Evolutionary conservation across 2,888 invertebrate species (phyloP), one percentile per base, ranked within the genome.

Genomic region (Megamerina dolium): DNA sequence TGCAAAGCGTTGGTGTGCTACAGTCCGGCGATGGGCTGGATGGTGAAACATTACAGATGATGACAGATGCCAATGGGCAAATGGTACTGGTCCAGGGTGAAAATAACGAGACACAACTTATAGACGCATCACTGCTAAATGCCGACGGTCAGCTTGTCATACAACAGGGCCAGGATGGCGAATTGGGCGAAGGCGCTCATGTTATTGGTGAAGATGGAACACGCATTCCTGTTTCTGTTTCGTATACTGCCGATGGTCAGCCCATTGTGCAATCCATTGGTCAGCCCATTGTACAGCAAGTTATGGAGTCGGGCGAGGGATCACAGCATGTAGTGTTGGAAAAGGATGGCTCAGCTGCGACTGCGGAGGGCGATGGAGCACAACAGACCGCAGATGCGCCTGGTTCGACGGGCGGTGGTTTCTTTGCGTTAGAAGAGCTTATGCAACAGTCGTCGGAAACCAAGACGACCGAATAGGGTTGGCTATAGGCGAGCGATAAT

Each of bases 21-120:
- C 72, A 72, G 36, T 61, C 68, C 10, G 72, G 72, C 19, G 73
- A 73, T 19, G 66, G 71, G 10, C 51, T 72, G 1, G 70, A 70
- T 40, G 73, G 72, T 27, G 72, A 72, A 52, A 71, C 72, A 5
- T 52, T 72, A 3, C 72, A 72, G 58, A 73, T 72, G 72, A 68
- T 73, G 58, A 70, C 69, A 29, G 72, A 72, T 31, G 68, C 65
- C 49, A 71, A 64, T 47, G 71, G 70, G 27, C 73, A 73, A 55
- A 73, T 72, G 63, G 68, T 72, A 4, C 64, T 72, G 17, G 73
- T 73, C 13, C 71, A 70, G 47, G 71, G 68, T 27, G 70, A 70
- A 43, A 70, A 71, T 53, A 69, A 70, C 53, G 72, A 72, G 47
- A 66, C 70, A 13, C 73, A 73, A 52, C 50, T 72, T 4, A 72